These are phyloP conservation scores for Megaceryle alcyon DNA, from an alignment of 2,797 vertebrate genomes.

Conservation along the genomic window DNA sequence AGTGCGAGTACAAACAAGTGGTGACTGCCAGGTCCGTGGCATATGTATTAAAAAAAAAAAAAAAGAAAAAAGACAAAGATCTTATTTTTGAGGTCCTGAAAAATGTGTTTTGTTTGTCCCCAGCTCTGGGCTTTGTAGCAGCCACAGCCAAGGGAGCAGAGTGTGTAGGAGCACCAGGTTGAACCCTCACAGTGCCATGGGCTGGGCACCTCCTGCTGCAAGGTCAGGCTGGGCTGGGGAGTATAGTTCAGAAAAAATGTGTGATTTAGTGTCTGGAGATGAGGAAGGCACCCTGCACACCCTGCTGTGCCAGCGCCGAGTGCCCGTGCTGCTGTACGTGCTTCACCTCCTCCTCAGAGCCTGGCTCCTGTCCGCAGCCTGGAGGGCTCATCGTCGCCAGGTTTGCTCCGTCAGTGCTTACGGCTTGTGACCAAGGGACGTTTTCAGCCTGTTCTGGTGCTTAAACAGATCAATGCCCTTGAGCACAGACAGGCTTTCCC, in stretches of 20 bases:
- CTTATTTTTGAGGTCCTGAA: not conserved
- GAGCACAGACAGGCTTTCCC: not conserved
- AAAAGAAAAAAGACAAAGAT: not conserved
- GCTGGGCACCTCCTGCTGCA: not conserved
- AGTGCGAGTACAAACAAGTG: not conserved
- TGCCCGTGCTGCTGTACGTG: no score
- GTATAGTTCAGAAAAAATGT: fast-evolving
- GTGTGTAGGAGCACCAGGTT: fast-evolving
- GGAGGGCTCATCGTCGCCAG: no score
- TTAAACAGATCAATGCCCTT: not conserved
- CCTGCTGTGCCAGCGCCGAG: no score
- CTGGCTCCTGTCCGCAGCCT: no score
- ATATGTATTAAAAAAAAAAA: no score
- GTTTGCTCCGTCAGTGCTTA: no score
- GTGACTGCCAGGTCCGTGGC: not conserved
- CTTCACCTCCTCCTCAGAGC: no score
- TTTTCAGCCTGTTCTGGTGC: not conserved
- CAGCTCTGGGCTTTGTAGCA: not conserved
- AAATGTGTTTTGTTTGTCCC: not conserved
- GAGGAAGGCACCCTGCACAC: no score
- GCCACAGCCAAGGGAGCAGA: not conserved
- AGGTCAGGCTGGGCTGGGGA: not conserved
- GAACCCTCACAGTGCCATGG: fast-evolving
- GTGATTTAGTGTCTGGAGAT: not conserved
- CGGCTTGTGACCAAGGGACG: not conserved